Evolutionary conservation across 2,797 vertebrate genomes (phyloP), one percentile per base, ranked within the genome.

Genomic region (Borostomias antarcticus): DNA sequence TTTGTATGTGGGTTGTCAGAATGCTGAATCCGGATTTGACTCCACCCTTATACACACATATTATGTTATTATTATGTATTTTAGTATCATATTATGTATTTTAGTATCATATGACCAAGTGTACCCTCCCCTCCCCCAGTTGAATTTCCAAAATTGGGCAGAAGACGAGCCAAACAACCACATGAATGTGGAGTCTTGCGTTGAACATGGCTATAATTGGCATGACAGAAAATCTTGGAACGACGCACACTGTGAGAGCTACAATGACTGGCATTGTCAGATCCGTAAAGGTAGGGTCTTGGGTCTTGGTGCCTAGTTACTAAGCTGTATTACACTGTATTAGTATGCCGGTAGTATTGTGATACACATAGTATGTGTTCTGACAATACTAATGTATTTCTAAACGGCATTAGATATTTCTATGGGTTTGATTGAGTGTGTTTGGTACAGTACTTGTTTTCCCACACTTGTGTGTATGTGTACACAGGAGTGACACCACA

Each of bases 131-230:
- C 1, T 79, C 53, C 43, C 15, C 40, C 48, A 99, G 97, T 35
- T 96, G n/a, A 91, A 85, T 2, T 99, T 91, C 86, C 91, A 89
- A 89, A 94, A 95, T 71, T 98, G 97, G 97, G 77, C 80, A 35
- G 90, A 85, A 9, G 96, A 93, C 70, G 96, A 99, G 72, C 97
- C 97, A 33, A 97, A 98, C 86, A 96, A 98, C 85, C 87, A 90
- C n/a, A 93, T 95, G 62, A 92, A 92, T 35, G 60, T 89, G 15
- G 96, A 98, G 85, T 91, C 89, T 5, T 99, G 97, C 79, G 85
- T 70, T 40, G 95, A 95, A 11, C 25, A 69, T 88, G 0, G 59
- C n/a, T 11, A 15, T 10, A 1, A 29, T 26, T 82, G 33, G 72
- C 58, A 62, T 74, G 88, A 83, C 0, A 0, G 0, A 0, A 85